A percentile compares a stretch with the other conserved stretches of the same genome.
Evolutionary conservation across 2,888 invertebrate genomes (phyloP).

Genomic region (Ditylenchus weischeri): DNA sequence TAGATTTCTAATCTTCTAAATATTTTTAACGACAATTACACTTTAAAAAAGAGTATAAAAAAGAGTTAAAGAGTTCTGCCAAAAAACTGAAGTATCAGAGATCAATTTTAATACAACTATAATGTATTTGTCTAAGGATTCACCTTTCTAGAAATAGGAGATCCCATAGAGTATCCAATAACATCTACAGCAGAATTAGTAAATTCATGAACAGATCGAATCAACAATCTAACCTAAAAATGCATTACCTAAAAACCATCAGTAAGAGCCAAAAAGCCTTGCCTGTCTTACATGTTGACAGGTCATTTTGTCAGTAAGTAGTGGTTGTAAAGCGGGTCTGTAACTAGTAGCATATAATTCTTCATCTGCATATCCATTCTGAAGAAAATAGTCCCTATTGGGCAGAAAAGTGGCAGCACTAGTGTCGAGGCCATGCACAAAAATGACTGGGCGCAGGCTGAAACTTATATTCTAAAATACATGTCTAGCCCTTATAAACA

Average conservation of each 20-base stretch:
- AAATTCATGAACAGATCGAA: constrained; percentile 43
- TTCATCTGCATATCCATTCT: constrained; percentile 23
- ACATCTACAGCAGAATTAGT: constrained; percentile 43
- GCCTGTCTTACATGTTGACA: constrained; percentile 38
- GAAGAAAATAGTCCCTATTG: constrained; percentile 18
- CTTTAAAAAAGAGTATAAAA: too few relatives aligned
- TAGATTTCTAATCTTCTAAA: too few relatives aligned
- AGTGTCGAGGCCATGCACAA: constrained; percentile 31
- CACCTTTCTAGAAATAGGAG: constrained; percentile 41
- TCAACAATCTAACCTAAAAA: constrained; percentile 38
- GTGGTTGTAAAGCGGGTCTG: constrained; percentile 40
- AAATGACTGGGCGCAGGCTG: constrained; percentile 24
- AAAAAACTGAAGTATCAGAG: too few relatives aligned
- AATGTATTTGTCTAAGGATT: too few relatives aligned
- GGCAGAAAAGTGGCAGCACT: constrained; percentile 12
- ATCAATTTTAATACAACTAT: constrained; percentile 3
- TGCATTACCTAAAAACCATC: neutral
- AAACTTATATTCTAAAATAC: neutral
- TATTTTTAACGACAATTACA: too few relatives aligned
- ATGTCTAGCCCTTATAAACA: neutral
- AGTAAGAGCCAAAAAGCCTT: neutral
- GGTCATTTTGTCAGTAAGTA: constrained; percentile 31
- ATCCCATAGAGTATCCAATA: constrained; percentile 45
- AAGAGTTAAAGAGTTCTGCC: too few relatives aligned
- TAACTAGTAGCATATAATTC: constrained; percentile 46